Percentiles rank a stretch among this genome's conserved stretches.
phyloP scores from a whole-genome alignment of 1,140 invertebrate species.

The Protaetia brevitarsis region DNA sequence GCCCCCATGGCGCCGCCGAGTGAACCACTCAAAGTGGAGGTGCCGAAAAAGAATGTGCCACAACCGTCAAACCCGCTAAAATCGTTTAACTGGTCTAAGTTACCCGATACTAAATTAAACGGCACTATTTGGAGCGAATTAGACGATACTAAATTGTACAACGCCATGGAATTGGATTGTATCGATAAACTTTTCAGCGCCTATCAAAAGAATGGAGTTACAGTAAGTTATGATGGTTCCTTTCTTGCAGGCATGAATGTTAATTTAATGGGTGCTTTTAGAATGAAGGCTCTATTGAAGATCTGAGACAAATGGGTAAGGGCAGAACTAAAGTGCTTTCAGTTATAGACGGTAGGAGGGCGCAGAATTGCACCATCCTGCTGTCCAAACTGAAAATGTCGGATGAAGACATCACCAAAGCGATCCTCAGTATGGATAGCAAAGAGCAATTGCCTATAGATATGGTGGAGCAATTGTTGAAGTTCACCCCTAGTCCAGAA shows the following conservation, averaged over 20 bases:
- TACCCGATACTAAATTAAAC: conserved; percentile 81
- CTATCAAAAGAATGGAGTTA: conserved; percentile 86
- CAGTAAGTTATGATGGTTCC: conserved; percentile 53
- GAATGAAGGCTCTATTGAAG: conserved; percentile 81
- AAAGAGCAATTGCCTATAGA: conserved; percentile 92
- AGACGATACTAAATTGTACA: conserved; percentile 90
- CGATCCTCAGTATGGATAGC: conserved; percentile 92
- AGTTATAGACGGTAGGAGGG: conserved; percentile 90
- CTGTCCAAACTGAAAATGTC: conserved; percentile 95
- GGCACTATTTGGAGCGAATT: conserved; percentile 94
- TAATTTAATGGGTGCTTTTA: conserved; percentile 45
- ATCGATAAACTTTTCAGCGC: conserved; percentile 95
- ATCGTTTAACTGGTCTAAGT: conserved; percentile 96
- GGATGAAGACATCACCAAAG: conserved; percentile 91
- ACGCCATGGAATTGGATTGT: conserved; percentile 84
- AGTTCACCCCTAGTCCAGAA: conserved; percentile 94
- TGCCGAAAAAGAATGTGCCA: conserved; percentile 74
- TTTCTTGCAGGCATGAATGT: neutral
- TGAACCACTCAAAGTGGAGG: conserved; percentile 54
- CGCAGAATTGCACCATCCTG: conserved; percentile 97
- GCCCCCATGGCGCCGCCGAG: conserved; percentile 57
- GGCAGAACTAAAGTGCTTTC: conserved; percentile 73
- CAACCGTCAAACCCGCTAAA: conserved; percentile 90
- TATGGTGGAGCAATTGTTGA: conserved; percentile 96
- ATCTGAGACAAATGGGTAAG: conserved; percentile 68